Conservation (phyloP, 2,113 vertebrate genomes). For the Cranoglanis bouderius region DNA sequence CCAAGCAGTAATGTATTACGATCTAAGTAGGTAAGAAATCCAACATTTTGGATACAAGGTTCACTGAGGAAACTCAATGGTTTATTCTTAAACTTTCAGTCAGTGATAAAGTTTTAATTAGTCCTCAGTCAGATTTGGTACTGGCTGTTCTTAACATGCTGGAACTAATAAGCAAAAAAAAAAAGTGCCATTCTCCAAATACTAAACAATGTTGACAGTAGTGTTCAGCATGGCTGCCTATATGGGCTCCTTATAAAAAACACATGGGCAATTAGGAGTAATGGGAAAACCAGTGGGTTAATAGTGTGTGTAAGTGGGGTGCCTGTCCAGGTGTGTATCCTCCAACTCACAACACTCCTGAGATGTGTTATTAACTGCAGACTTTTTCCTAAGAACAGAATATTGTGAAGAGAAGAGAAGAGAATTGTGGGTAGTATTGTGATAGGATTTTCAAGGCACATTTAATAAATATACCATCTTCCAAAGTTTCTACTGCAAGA, state of each 20-base stretch:
- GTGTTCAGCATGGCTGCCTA: slow-evolving; percentile 36
- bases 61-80: background rate
- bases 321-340: slow-evolving; percentile 64
- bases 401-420: background rate
- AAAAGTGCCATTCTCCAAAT: slow-evolving; percentile 1
- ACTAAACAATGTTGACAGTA: slow-evolving; percentile 17
- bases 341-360: slow-evolving; percentile 57
- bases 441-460: slow-evolving; percentile 14
- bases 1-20: background rate
- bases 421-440: background rate
- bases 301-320: slow-evolving; percentile 45
- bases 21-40: background rate
- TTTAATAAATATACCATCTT: slow-evolving; percentile 56
- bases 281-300: slow-evolving; percentile 62
- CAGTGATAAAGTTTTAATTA: background rate
- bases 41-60: background rate
- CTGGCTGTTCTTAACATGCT: background rate
- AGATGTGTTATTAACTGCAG: slow-evolving; percentile 56
- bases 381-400: slow-evolving; percentile 45
- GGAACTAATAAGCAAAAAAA: background rate
- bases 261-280: slow-evolving; percentile 67
- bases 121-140: background rate
- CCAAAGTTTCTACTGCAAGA: background rate
- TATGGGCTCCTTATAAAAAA: slow-evolving; percentile 50
- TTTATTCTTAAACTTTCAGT: slow-evolving; percentile 8